Conservation (phyloP, 2,888 invertebrate genomes). For the Petrophora chlorosata region DNA sequence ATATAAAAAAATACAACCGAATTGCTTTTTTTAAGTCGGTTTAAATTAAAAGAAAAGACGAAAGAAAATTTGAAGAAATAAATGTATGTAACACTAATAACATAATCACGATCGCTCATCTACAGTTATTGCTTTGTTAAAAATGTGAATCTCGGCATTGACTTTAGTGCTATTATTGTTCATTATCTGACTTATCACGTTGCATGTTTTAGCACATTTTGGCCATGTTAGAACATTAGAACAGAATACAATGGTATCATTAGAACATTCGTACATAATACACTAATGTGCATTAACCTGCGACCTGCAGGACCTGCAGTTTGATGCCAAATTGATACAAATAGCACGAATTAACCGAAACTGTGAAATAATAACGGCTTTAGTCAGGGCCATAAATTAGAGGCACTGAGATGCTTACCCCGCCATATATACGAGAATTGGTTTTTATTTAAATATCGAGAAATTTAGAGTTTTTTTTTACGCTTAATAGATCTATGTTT, state of each 20-base stretch:
- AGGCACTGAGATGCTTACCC: not conserved
- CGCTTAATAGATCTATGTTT: too few species aligned
- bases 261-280: too few species aligned
- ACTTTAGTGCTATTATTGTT: not conserved
- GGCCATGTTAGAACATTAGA: conserved; percentile 45
- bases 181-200: conserved; percentile 22
- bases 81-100: too few species aligned
- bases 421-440: not conserved
- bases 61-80: too few species aligned
- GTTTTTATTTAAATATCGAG: not conserved
- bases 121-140: not conserved
- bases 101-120: too few species aligned
- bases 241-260: too few species aligned
- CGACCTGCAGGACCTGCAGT: conserved; percentile 43
- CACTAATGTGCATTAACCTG: conserved; percentile 54
- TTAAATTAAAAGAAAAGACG: too few species aligned
- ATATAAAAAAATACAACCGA: too few species aligned
- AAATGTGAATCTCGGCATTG: not conserved
- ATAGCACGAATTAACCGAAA: conserved; percentile 36
- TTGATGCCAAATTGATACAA: conserved; percentile 46
- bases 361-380: conserved; percentile 19
- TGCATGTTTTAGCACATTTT: conserved; percentile 42
- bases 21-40: too few species aligned
- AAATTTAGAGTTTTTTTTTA: too few species aligned
- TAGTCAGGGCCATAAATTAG: not conserved